These are phyloP conservation scores for Orbicella faveolata DNA, from an alignment of 64 coral and sea anemone species.

Conservation along the genomic window DNA sequence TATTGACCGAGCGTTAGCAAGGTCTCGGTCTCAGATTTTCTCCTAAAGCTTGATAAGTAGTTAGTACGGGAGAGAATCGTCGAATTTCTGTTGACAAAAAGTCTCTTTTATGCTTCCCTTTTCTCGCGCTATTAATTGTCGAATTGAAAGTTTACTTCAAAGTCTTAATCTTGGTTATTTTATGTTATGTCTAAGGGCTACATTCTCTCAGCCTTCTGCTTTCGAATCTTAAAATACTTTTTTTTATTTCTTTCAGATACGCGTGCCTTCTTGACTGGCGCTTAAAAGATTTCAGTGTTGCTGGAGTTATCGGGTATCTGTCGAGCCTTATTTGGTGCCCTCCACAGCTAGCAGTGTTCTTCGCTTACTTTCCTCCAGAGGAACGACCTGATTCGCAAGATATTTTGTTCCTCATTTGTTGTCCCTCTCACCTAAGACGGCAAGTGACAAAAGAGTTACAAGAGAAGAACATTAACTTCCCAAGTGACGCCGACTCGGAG, in stretches of 20 bases:
- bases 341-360: slow-evolving; percentile 2
- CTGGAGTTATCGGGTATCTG: not conserved
- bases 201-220: no score
- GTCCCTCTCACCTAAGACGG: not conserved
- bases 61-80: no score
- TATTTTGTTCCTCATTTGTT: slow-evolving; percentile 18
- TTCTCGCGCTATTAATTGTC: no score
- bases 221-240: not conserved
- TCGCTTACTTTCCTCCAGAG: slow-evolving; percentile 8
- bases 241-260: not conserved
- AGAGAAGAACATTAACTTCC: not conserved
- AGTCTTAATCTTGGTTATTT: no score
- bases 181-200: no score
- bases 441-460: not conserved
- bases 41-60: no score
- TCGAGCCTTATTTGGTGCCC: slow-evolving; percentile 10
- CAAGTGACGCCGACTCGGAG: no score
- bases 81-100: no score
- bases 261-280: slow-evolving; percentile 7
- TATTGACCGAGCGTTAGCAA: no score
- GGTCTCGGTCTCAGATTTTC: no score
- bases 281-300: not conserved
- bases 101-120: no score
- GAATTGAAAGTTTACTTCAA: no score
- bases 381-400: slow-evolving; percentile 16